These are phyloP conservation scores for Ceramica pisi DNA, from an alignment of 2,888 invertebrate genomes.

Conservation along the genomic window DNA sequence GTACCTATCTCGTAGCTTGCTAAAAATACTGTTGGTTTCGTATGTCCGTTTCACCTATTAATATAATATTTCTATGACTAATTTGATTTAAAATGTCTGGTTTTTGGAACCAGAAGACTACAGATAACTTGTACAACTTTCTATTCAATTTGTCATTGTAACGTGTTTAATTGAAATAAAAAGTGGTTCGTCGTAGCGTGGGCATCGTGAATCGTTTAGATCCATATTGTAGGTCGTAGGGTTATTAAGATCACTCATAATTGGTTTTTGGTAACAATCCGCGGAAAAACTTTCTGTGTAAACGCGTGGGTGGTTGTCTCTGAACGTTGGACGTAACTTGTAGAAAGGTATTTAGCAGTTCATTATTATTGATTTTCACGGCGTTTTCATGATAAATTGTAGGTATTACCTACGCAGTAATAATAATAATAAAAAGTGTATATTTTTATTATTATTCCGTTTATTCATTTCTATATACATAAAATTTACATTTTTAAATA, in stretches of 20 bases:
- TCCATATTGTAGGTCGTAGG: constrained; percentile 67
- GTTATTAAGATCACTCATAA: constrained; percentile 73
- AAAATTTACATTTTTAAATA: no score
- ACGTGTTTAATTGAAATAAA: constrained; percentile 43
- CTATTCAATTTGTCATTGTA: constrained; percentile 38
- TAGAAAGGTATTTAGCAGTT: no score
- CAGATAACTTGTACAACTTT: constrained; percentile 45
- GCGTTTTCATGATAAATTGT: constrained; percentile 6
- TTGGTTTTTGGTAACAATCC: constrained; percentile 81
- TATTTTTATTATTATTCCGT: no score
- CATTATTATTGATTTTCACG: constrained; percentile 7
- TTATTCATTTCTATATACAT: no score
- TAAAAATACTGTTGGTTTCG: no score
- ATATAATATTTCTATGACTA: constrained; percentile 25
- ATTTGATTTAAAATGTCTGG: constrained; percentile 28
- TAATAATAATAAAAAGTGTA: no score
- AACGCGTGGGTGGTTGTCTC: constrained; percentile 78
- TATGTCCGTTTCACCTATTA: no score
- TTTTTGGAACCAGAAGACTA: constrained; percentile 40
- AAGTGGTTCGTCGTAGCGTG: constrained; percentile 36
- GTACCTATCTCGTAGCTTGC: not conserved
- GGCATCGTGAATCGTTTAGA: constrained; percentile 55
- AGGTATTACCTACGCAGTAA: no score
- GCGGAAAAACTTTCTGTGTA: constrained; percentile 81
- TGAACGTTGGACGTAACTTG: constrained; percentile 63